phyloP scores from a whole-genome alignment of 1,140 invertebrate genomes.

The Oryzaephilus surinamensis region DNA sequence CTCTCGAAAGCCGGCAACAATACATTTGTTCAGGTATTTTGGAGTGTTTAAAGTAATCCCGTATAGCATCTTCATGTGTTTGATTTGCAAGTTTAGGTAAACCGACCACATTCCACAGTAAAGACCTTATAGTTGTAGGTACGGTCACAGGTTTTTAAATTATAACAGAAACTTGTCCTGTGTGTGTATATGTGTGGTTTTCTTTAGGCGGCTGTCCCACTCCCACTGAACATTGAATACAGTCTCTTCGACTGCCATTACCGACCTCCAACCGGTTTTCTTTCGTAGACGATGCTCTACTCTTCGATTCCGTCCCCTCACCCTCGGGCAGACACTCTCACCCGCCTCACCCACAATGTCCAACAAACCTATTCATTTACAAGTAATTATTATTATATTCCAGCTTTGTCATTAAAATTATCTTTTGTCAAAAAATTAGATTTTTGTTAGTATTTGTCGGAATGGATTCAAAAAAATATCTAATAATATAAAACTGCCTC shows the following conservation, averaged over 20 bases:
- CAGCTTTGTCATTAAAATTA: no score
- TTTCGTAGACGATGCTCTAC: constrained; percentile 14
- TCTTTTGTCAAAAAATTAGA: no score
- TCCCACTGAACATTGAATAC: constrained; percentile 16
- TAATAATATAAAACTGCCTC: no score
- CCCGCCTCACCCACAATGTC: not conserved
- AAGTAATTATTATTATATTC: no score
- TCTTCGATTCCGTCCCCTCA: constrained; percentile 6
- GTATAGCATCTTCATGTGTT: constrained; percentile 17
- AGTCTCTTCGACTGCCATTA: constrained; percentile 14
- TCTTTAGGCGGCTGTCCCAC: constrained; percentile 11
- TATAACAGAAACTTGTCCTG: constrained; percentile 11
- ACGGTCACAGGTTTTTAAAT: no score
- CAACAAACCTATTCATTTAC: constrained; percentile 2
- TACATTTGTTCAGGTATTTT: constrained; percentile 13
- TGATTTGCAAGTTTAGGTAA: constrained; percentile 25
- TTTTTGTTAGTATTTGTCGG: no score
- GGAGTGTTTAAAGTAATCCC: constrained; percentile 17
- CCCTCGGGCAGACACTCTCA: no score
- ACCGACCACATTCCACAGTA: constrained; percentile 21
- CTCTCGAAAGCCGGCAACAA: no score
- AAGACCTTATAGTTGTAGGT: no score
- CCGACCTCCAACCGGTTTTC: constrained; percentile 22
- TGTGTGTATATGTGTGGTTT: constrained; percentile 3
- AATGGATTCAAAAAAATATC: no score